Conservation (phyloP, 1,140 invertebrate species). For the Anastatus disparis region DNA sequence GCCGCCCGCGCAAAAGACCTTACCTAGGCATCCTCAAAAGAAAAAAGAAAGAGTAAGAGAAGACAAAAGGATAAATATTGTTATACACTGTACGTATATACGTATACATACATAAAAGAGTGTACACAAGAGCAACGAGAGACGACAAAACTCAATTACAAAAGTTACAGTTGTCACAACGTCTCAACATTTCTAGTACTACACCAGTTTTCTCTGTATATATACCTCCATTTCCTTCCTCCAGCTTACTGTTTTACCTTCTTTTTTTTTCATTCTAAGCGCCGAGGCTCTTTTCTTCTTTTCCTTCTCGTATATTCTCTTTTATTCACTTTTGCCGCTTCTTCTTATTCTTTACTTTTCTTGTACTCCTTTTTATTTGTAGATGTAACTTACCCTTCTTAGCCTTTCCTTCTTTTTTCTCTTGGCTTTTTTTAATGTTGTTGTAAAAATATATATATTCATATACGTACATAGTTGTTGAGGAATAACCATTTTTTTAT, state of each 20-base stretch:
- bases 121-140: conserved; percentile 36
- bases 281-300: background rate
- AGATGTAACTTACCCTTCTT: too few species aligned
- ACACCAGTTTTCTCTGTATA: conserved; percentile 41
- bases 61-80: background rate
- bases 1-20: background rate
- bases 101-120: conserved; percentile 12
- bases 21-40: too few species aligned
- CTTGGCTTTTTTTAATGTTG: too few species aligned
- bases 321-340: background rate
- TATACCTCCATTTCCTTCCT: background rate
- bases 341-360: background rate
- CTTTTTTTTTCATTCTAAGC: background rate
- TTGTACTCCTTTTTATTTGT: too few species aligned
- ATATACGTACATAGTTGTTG: too few species aligned
- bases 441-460: too few species aligned
- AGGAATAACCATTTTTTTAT: too few species aligned
- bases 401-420: too few species aligned
- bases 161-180: conserved; percentile 55
- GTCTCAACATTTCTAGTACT: background rate
- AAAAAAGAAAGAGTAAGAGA: conserved; percentile 23
- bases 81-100: too few species aligned
- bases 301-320: background rate
- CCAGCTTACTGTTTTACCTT: background rate
- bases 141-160: conserved; percentile 63